Evolutionary conservation across 2,113 vertebrate genomes (phyloP).

Genomic region (Hemicordylus capensis): DNA sequence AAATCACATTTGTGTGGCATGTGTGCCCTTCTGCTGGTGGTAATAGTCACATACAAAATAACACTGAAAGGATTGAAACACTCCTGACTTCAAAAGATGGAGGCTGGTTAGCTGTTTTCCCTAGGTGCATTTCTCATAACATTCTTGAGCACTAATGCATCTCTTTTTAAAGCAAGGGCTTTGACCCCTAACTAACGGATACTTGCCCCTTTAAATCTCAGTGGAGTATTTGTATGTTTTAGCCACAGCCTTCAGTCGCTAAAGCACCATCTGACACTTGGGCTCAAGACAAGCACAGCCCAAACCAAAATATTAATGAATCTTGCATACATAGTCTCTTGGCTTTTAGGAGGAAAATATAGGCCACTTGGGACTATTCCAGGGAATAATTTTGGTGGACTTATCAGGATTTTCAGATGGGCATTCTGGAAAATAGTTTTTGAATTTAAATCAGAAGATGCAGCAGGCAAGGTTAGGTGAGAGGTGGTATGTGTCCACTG

Average conservation of each 20-base stretch:
- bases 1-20: background rate
- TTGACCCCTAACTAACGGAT: background rate
- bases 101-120: background rate
- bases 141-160: background rate
- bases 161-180: slow-evolving; percentile 1
- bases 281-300: background rate
- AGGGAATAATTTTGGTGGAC: too few species aligned
- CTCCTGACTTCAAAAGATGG: slow-evolving; percentile 22
- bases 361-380: too few species aligned
- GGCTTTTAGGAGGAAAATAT: background rate
- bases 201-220: background rate
- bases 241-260: too few species aligned
- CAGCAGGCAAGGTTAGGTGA: too few species aligned
- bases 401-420: too few species aligned
- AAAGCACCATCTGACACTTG: too few species aligned
- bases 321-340: background rate
- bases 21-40: background rate
- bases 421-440: too few species aligned
- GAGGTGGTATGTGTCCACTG: too few species aligned
- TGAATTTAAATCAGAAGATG: too few species aligned
- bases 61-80: background rate
- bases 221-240: too few species aligned
- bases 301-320: background rate
- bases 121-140: background rate
- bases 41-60: background rate